Conservation (phyloP, 2,797 vertebrate genomes). For the Pipistrellus kuhlii region DNA sequence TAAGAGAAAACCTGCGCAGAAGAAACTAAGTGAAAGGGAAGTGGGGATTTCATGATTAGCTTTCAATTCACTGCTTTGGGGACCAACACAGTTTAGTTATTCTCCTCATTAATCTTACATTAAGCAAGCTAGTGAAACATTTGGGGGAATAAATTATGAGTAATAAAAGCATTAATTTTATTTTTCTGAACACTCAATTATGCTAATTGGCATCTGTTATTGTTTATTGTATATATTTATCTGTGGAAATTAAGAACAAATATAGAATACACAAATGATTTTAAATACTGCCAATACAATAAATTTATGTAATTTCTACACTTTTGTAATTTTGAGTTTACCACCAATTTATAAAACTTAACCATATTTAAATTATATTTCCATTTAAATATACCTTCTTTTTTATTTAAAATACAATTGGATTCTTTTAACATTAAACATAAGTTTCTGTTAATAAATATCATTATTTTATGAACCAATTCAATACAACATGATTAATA, state of each 20-base stretch:
- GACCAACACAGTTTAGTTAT: constrained; percentile 85
- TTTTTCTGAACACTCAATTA: constrained; percentile 88
- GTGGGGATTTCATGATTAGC: constrained; percentile 85
- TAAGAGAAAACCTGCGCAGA: constrained; percentile 84
- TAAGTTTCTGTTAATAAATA: not conserved
- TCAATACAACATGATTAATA: not conserved
- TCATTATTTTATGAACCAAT: not conserved
- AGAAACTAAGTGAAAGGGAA: constrained; percentile 82
- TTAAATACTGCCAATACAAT: not conserved
- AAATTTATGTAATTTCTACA: not conserved
- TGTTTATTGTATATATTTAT: constrained; percentile 79
- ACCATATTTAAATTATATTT: not conserved
- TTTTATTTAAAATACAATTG: not conserved
- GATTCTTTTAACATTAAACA: not conserved
- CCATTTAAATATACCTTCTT: not conserved
- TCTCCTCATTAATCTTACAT: constrained; percentile 91
- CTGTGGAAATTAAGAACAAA: constrained; percentile 73
- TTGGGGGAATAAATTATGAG: constrained; percentile 90
- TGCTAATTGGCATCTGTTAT: constrained; percentile 89
- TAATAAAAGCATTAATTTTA: constrained; percentile 90
- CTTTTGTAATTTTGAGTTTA: not conserved
- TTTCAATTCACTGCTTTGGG: constrained; percentile 82
- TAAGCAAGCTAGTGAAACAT: constrained; percentile 89
- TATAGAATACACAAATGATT: not conserved
- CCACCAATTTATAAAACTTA: not conserved